Evolutionary conservation across 2,888 invertebrate genomes (phyloP).

Genomic region (Hipparchia sbordonii): DNA sequence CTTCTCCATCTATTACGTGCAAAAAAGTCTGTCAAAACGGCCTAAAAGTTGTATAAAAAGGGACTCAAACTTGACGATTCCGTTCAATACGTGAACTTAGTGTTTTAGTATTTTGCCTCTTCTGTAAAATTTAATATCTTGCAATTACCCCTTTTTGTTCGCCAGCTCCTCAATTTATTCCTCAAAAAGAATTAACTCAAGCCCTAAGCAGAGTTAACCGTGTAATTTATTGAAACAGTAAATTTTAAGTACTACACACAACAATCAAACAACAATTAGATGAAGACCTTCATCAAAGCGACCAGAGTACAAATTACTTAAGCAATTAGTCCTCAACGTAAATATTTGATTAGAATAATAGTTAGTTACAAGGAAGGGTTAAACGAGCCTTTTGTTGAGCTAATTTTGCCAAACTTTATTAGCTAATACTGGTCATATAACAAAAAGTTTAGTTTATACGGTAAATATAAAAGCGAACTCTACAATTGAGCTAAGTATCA

Average conservation of each 20-base stretch:
- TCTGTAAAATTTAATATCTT: too few species aligned
- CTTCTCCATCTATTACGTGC: too few species aligned
- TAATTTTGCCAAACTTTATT: neutral
- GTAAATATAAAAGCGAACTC: too few species aligned
- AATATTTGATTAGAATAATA: constrained; percentile 24
- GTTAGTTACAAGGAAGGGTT: constrained; percentile 14
- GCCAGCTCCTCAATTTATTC: neutral
- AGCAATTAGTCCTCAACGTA: constrained; percentile 15
- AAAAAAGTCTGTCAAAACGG: too few species aligned
- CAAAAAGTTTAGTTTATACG: too few species aligned
- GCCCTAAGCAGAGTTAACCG: neutral
- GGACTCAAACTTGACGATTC: too few species aligned
- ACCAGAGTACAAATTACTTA: constrained; percentile 15
- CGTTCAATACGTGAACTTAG: too few species aligned
- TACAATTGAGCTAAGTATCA: too few species aligned
- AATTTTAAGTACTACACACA: constrained; percentile 10
- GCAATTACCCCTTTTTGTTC: too few species aligned
- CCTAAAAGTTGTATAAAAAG: too few species aligned
- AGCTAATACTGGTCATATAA: too few species aligned
- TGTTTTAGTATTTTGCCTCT: too few species aligned
- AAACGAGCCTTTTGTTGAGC: neutral
- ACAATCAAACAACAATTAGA: constrained; percentile 19
- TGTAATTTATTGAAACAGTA: constrained; percentile 14
- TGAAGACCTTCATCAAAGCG: constrained; percentile 23
- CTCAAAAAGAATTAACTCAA: neutral